Evolutionary conservation across 2,113 vertebrate species (phyloP), one percentile per base, ranked within the genome.

Genomic region (Tor tambroides): DNA sequence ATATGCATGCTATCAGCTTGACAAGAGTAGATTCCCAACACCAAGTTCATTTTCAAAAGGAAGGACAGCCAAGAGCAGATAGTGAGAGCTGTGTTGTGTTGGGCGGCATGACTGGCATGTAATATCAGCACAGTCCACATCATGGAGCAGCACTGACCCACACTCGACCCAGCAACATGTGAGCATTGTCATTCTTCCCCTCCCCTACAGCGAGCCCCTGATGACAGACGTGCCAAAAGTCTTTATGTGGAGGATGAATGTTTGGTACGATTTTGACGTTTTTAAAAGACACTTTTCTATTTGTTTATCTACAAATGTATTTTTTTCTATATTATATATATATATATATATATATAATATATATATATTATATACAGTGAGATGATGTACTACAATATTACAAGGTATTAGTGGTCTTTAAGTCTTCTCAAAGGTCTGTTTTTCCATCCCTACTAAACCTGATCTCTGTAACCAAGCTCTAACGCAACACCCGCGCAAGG

Each of bases 401-500:
- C 2, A 4, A 46, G 43, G 43, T 14, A 28, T 43, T 11, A 19
- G 32, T 30, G 3, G 15, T 72, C 46, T 49, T 80, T 43, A 65
- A 41, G 63, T n/a, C 5, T 65, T 74, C 74, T 75, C 28, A 83
- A 28, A 41, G 80, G 14, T 28, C 49, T 26, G 49, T 81, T 87
- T 86, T 88, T 85, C 76, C 85, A 85, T 81, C 51, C 78, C 77
- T 26, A 26, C 77, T 65, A 80, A 89, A 93, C 78, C 63, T 82
- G 90, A 93, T 93, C 91, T 21, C 86, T 92, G 92, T 91, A 94
- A 94, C 89, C 43, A 90, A 94, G 92, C 93, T 91, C 89, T 91
- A 15, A 46, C 4, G 84, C 89, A 91, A 93, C 88, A 89, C 84
- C 89, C 87, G 87, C 87, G 87, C 76, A 92, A 89, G 82, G 59